Evolutionary conservation across 2,888 invertebrate genomes (phyloP).

Genomic region (Strigamia crassipes): DNA sequence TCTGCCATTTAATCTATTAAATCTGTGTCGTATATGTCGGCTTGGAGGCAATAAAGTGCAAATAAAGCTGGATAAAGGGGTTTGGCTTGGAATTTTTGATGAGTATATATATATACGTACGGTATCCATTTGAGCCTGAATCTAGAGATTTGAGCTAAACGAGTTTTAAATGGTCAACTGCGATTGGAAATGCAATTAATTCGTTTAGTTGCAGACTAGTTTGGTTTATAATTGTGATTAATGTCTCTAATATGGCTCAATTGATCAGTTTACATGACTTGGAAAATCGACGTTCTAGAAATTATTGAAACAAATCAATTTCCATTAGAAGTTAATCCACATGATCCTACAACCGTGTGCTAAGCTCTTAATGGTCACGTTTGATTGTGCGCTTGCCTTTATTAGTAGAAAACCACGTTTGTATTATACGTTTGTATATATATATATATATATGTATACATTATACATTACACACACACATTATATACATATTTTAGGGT

Average conservation of each 20-base stretch:
- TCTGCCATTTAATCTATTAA: not conserved
- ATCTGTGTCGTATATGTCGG: not conserved
- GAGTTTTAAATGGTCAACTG: not conserved
- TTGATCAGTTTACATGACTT: not conserved
- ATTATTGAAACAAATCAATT: constrained; percentile 2
- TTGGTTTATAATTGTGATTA: not conserved
- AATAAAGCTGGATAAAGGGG: not conserved
- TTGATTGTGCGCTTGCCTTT: not conserved
- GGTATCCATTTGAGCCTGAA: too few relatives aligned
- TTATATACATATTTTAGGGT: too few relatives aligned
- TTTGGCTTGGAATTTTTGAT: not conserved
- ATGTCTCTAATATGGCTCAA: not conserved
- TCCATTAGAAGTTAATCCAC: not conserved
- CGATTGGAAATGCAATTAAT: not conserved
- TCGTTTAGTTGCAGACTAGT: not conserved
- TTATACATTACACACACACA: too few relatives aligned
- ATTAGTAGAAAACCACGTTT: not conserved
- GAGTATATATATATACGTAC: too few relatives aligned
- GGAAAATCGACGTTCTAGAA: not conserved
- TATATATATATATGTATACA: too few relatives aligned
- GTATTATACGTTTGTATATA: not conserved
- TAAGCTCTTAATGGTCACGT: not conserved
- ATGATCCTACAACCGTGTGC: not conserved
- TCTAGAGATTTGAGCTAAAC: not conserved
- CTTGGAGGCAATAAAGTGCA: not conserved